Percentiles rank a stretch among this genome's conserved stretches.
Evolutionary conservation across 2,113 vertebrate species (phyloP).

Genomic region (Xenopus borealis): DNA sequence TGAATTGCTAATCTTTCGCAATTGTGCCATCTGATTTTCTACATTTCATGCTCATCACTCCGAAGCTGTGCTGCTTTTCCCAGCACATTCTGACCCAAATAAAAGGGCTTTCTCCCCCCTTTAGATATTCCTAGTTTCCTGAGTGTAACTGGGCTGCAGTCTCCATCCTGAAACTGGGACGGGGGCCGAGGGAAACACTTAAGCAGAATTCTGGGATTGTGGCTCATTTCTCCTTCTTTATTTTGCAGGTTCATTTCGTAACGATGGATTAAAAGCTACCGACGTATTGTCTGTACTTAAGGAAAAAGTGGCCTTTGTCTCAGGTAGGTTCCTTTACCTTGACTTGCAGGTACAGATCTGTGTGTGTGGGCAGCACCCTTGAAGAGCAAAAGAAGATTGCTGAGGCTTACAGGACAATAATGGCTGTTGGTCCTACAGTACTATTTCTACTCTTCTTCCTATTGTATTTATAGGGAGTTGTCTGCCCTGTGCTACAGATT

Average conservation of each 20-base stretch:
- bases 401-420: background rate
- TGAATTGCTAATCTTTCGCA: too few species aligned
- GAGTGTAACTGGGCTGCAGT: too few species aligned
- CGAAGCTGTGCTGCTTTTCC: too few species aligned
- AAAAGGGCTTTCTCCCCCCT: too few species aligned
- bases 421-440: background rate
- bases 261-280: conserved; percentile 91
- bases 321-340: conserved; percentile 74
- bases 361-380: background rate
- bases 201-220: too few species aligned
- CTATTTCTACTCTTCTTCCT: too few species aligned
- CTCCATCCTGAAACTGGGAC: too few species aligned
- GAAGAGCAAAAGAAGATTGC: too few species aligned
- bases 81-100: too few species aligned
- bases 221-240: conserved; percentile 44
- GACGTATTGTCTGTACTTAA: conserved; percentile 93
- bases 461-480: background rate
- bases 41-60: too few species aligned
- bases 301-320: conserved; percentile 98
- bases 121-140: too few species aligned
- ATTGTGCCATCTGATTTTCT: too few species aligned
- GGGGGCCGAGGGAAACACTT: background rate
- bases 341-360: background rate
- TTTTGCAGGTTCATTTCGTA: conserved; percentile 84
- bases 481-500: background rate